phyloP scores from a whole-genome alignment of 2,888 invertebrate species.

The Zhuqinia jingwanae region DNA sequence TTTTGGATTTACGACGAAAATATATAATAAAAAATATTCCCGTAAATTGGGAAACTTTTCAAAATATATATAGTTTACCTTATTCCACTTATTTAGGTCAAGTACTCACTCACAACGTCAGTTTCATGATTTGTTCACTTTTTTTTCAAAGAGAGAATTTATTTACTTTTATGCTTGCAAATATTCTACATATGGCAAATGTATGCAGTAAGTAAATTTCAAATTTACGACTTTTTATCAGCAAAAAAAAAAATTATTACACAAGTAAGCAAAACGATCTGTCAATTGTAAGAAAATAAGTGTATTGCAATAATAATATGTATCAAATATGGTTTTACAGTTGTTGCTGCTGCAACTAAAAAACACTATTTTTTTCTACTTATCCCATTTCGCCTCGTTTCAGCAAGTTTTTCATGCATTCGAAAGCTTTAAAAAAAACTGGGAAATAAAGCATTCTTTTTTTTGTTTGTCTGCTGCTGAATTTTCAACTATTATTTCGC shows the following conservation, averaged over 20 bases:
- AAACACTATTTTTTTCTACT: constrained; percentile 56
- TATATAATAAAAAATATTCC: too few species aligned
- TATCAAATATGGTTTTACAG: too few species aligned
- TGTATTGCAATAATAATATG: too few species aligned
- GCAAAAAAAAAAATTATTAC: constrained; percentile 2
- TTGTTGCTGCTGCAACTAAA: constrained; percentile 44
- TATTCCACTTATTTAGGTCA: too few species aligned
- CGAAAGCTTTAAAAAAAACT: too few species aligned
- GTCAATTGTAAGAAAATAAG: too few species aligned
- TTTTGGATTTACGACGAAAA: too few species aligned
- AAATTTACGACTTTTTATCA: constrained; percentile 49
- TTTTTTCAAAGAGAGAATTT: not conserved
- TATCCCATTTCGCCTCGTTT: constrained; percentile 16
- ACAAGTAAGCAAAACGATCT: not conserved
- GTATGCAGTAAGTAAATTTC: too few species aligned
- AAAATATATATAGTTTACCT: too few species aligned
- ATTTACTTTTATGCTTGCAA: too few species aligned
- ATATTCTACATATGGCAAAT: not conserved
- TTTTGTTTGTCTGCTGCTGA: constrained; percentile 10
- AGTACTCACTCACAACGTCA: too few species aligned
- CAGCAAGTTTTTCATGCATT: not conserved
- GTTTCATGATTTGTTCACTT: not conserved
- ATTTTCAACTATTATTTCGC: constrained; percentile 22
- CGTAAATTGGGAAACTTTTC: too few species aligned
- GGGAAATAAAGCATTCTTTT: not conserved